Percentiles rank a stretch among this genome's conserved stretches.
Conservation (phyloP, 2,888 invertebrate species). For the Dermolepida albohirtum region DNA sequence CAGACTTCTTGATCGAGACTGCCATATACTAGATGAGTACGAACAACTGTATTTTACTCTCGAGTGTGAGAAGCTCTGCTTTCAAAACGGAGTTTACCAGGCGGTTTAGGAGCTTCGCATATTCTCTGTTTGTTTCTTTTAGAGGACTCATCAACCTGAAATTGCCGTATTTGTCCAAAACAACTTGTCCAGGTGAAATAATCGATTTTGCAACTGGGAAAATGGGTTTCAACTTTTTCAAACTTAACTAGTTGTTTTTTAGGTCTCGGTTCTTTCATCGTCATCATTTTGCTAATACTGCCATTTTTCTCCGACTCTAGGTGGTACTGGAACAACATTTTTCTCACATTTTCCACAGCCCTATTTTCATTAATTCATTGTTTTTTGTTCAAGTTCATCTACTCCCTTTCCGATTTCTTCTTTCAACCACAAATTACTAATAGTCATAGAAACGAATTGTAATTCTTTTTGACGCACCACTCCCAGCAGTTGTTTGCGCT, state of each 20-base stretch:
- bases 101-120: slow-evolving; percentile 64
- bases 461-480: slow-evolving; percentile 74
- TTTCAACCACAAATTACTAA: slow-evolving; percentile 68
- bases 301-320: slow-evolving; percentile 70
- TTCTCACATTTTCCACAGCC: slow-evolving; percentile 47
- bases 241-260: slow-evolving; percentile 62
- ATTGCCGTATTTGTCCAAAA: slow-evolving; percentile 80
- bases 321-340: slow-evolving; percentile 50
- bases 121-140: slow-evolving; percentile 63
- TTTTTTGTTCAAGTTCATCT: slow-evolving; percentile 67
- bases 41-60: slow-evolving; percentile 66
- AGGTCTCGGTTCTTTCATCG: slow-evolving; percentile 72
- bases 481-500: slow-evolving; percentile 66
- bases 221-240: slow-evolving; percentile 55
- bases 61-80: slow-evolving; percentile 73
- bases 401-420: slow-evolving; percentile 70
- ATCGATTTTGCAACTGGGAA: slow-evolving; percentile 56
- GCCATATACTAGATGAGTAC: slow-evolving; percentile 63
- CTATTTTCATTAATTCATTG: slow-evolving; percentile 64
- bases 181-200: slow-evolving; percentile 69
- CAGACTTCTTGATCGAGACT: slow-evolving; percentile 65
- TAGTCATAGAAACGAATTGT: slow-evolving; percentile 73
- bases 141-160: slow-evolving; percentile 72
- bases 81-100: slow-evolving; percentile 66
- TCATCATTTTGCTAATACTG: slow-evolving; percentile 73